Evolutionary conservation across 2,888 invertebrate species (phyloP).

Genomic region (Ichneumoninae sp.): DNA sequence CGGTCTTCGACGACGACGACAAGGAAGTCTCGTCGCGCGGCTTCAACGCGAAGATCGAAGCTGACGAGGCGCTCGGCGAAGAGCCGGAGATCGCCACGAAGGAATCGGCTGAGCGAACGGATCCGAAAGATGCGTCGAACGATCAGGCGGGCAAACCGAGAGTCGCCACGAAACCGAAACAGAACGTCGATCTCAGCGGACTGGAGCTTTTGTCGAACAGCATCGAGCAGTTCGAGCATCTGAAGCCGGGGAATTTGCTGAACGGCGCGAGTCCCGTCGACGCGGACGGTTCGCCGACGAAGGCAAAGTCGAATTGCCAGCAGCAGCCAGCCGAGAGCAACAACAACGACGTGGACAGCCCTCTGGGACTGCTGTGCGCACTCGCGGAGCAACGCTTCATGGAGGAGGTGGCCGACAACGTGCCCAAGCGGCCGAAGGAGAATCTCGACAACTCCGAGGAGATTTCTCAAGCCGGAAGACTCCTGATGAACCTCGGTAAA

Average conservation of each 20-base stretch:
- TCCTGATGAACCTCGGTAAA: conserved; percentile 76
- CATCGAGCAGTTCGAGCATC: conserved; percentile 91
- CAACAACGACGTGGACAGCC: conserved; percentile 83
- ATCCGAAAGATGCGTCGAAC: conserved; percentile 10
- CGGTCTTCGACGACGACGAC: neutral
- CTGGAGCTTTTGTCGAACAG: conserved; percentile 93
- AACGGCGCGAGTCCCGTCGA: conserved; percentile 82
- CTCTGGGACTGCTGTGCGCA: conserved; percentile 91
- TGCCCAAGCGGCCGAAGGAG: conserved; percentile 66
- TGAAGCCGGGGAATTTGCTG: conserved; percentile 81
- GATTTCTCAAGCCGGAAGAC: conserved; percentile 74
- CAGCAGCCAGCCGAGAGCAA: conserved; percentile 82
- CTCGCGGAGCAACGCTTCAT: conserved; percentile 93
- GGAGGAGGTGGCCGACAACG: conserved; percentile 88
- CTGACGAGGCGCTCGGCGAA: neutral
- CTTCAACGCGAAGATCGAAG: conserved; percentile 5
- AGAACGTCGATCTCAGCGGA: conserved; percentile 90
- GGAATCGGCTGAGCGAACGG: conserved; percentile 1
- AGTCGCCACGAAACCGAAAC: conserved; percentile 67
- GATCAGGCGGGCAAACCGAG: conserved; percentile 49
- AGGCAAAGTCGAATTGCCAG: conserved; percentile 74
- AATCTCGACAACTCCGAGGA: conserved; percentile 76
- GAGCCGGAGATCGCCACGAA: conserved; percentile 13
- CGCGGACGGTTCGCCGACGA: conserved; percentile 84
- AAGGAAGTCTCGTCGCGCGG: conserved; percentile 7